Conservation (phyloP, 2,888 invertebrate species). For the Hofmannophila pseudospretella region DNA sequence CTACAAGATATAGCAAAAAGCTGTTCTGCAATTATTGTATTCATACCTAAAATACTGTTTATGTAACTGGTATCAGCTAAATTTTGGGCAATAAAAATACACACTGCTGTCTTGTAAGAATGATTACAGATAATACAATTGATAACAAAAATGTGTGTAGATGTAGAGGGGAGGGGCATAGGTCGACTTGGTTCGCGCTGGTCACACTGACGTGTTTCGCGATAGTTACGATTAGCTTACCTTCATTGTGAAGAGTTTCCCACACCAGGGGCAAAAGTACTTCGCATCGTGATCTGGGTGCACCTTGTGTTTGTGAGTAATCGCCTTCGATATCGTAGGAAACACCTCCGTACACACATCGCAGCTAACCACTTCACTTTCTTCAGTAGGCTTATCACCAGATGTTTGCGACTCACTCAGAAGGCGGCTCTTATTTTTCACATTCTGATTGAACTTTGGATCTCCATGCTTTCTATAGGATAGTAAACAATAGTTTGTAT, state of each 20-base stretch:
- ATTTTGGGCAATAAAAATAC: background rate
- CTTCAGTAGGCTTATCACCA: slow-evolving; percentile 38
- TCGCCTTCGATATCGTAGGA: slow-evolving; percentile 78
- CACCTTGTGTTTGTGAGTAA: slow-evolving; percentile 82
- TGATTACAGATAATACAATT: background rate
- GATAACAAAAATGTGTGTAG: slow-evolving; percentile 14
- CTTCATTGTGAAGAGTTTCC: slow-evolving; percentile 83
- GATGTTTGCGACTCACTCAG: slow-evolving; percentile 24
- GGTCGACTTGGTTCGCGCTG: slow-evolving; percentile 18
- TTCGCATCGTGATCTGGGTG: slow-evolving; percentile 81
- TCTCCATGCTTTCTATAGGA: slow-evolving; percentile 78
- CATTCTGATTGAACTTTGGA: slow-evolving; percentile 74
- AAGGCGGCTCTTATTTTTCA: slow-evolving; percentile 35
- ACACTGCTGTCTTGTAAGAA: background rate
- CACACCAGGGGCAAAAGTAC: slow-evolving; percentile 82
- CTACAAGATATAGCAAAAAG: too few relatives aligned
- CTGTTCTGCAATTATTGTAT: too few relatives aligned
- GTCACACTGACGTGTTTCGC: background rate
- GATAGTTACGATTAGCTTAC: slow-evolving; percentile 38
- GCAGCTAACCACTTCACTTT: slow-evolving; percentile 64
- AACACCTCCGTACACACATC: slow-evolving; percentile 80
- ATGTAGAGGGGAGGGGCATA: slow-evolving; percentile 30
- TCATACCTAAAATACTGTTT: too few relatives aligned
- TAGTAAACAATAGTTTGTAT: too few relatives aligned
- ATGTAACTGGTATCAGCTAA: too few relatives aligned